phyloP scores from a whole-genome alignment of 2,113 vertebrate genomes.

The Corythornis cristatus region DNA sequence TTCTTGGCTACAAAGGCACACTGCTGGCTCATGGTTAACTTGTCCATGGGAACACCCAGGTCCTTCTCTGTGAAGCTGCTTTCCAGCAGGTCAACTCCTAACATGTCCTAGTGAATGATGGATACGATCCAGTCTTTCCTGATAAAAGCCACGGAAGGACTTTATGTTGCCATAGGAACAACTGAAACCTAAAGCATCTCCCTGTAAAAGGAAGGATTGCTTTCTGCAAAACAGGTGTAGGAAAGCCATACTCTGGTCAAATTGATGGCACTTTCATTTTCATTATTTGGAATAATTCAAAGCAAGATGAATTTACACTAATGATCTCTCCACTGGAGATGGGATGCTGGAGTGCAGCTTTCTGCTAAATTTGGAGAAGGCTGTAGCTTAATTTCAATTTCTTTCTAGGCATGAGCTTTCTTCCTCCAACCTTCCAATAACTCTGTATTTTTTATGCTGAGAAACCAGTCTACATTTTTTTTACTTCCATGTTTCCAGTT shows the following conservation, averaged over 20 bases:
- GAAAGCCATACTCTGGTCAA: not conserved
- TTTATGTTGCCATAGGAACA: constrained; percentile 18
- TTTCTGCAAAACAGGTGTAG: not conserved
- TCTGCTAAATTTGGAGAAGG: not conserved
- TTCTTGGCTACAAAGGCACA: no score
- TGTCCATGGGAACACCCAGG: no score
- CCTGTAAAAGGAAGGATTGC: not conserved
- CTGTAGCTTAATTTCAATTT: not conserved
- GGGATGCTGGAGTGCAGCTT: not conserved
- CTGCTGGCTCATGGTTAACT: no score
- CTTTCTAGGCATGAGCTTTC: not conserved
- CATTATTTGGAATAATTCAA: not conserved
- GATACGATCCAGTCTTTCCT: not conserved
- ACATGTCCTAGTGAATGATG: no score
- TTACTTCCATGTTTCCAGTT: not conserved
- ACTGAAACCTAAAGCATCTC: not conserved
- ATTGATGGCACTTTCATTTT: not conserved
- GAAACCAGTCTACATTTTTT: not conserved
- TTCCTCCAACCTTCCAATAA: not conserved
- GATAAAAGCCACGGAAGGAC: not conserved
- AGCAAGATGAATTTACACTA: not conserved
- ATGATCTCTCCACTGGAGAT: not conserved
- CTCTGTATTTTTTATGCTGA: not conserved
- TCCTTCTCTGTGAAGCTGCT: no score
- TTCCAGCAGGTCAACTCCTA: no score